phyloP scores from a whole-genome alignment of 2,113 vertebrate genomes.

The Saccopteryx leptura region DNA sequence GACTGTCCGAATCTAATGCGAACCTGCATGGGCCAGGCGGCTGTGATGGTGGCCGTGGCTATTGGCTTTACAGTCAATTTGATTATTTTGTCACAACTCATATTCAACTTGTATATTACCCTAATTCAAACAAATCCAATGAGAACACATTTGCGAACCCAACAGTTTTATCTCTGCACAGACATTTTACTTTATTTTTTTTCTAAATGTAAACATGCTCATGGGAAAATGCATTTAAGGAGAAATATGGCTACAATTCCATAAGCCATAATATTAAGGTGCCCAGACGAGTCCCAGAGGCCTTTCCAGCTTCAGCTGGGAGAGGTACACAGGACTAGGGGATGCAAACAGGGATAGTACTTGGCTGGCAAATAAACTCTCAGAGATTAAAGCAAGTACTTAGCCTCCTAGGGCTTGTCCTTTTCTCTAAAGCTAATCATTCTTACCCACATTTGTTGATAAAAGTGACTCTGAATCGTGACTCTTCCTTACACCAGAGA shows the following conservation, averaged over 20 bases:
- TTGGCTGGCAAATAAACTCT: background rate
- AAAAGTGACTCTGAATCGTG: background rate
- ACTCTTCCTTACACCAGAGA: background rate
- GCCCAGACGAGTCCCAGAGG: background rate
- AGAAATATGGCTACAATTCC: background rate
- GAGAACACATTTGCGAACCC: background rate
- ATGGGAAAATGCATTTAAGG: background rate
- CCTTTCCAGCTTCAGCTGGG: background rate
- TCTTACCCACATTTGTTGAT: background rate
- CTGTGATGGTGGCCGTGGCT: no score
- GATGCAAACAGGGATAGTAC: background rate
- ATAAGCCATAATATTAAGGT: background rate
- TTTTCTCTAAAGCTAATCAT: conserved; percentile 40
- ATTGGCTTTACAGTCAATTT: background rate
- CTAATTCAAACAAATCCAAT: background rate
- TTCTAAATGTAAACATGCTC: background rate
- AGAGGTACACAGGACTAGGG: background rate
- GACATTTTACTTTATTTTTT: conserved; percentile 14
- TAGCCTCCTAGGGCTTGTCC: background rate
- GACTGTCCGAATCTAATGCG: no score
- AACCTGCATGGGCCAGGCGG: no score
- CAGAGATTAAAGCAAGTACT: conserved; percentile 18
- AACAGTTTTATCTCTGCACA: background rate
- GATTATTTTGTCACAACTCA: conserved; percentile 34
- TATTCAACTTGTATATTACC: background rate